Evolutionary conservation across 2,888 invertebrate genomes (phyloP).

Genomic region (Norana najaformis): DNA sequence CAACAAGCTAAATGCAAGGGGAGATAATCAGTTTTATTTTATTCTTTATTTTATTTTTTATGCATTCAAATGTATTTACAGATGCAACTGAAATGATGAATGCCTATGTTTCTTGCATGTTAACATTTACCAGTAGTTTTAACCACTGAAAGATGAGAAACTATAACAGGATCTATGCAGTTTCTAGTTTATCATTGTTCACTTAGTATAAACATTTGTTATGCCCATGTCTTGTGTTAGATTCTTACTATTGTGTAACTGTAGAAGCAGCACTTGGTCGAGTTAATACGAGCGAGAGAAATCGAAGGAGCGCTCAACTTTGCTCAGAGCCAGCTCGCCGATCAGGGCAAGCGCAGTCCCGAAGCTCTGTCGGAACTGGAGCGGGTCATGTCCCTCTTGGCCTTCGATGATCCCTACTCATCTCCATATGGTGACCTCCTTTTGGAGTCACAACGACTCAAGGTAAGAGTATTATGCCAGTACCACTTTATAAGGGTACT

Average conservation of each 20-base stretch:
- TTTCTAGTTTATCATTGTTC: not conserved
- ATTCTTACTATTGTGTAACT: not conserved
- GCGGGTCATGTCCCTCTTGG: constrained; percentile 22
- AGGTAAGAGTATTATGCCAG: not conserved
- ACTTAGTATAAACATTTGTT: not conserved
- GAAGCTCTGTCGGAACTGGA: constrained; percentile 23
- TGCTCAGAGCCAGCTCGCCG: constrained; percentile 26
- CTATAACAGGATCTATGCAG: not conserved
- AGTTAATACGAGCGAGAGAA: not conserved
- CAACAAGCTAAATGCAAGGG: not conserved
- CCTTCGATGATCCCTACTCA: not conserved
- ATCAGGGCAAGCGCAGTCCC: not conserved
- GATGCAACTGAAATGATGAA: too few relatives aligned
- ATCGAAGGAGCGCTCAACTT: constrained; percentile 24
- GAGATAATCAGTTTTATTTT: not conserved
- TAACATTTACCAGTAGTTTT: not conserved
- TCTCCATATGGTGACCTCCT: constrained; percentile 19
- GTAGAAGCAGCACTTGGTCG: constrained; percentile 25
- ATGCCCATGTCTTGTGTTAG: not conserved
- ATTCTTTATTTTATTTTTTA: not conserved
- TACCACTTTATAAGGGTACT: not conserved
- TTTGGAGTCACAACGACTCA: constrained; percentile 18
- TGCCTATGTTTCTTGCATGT: not conserved
- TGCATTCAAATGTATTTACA: too few relatives aligned
- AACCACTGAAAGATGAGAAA: not conserved